Conservation (phyloP, 1,140 invertebrate species). For the Philotrypesis tridentata region DNA sequence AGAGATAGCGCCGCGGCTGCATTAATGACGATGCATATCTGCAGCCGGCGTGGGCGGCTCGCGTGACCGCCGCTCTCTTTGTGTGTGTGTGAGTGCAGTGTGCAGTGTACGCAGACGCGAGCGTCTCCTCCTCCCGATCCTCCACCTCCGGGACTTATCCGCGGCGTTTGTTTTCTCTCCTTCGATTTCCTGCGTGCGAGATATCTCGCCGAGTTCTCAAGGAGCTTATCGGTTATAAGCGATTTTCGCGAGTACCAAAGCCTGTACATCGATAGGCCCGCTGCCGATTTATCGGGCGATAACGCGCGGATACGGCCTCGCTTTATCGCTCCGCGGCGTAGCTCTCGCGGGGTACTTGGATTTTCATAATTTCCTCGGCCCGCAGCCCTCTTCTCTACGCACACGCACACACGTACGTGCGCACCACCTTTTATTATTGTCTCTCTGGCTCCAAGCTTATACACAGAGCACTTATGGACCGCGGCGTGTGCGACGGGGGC, state of each 20-base stretch:
- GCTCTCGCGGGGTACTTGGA: neutral
- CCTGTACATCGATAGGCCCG: neutral
- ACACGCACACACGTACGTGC: no score
- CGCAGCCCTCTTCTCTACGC: neutral
- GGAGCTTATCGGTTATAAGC: slow-evolving; percentile 3
- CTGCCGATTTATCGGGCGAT: neutral
- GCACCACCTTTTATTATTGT: slow-evolving; percentile 19
- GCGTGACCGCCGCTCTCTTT: slow-evolving; percentile 49
- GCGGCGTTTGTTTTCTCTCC: neutral
- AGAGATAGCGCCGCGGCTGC: slow-evolving; percentile 8
- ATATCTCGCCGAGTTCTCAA: neutral
- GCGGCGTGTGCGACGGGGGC: no score
- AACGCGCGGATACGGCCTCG: neutral
- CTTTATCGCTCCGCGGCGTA: neutral
- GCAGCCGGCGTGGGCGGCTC: slow-evolving; percentile 40
- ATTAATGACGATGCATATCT: slow-evolving; percentile 30
- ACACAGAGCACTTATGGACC: neutral
- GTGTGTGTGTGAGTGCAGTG: no score
- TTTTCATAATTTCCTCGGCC: slow-evolving; percentile 14
- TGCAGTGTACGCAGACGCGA: neutral
- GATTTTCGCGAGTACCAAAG: slow-evolving; percentile 2
- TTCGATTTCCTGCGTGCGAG: neutral
- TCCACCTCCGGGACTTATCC: no score
- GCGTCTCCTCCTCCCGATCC: neutral
- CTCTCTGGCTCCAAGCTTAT: neutral